These are phyloP conservation scores for Odontesthes bonariensis DNA, from an alignment of 2,113 vertebrate species.

Conservation along the genomic window DNA sequence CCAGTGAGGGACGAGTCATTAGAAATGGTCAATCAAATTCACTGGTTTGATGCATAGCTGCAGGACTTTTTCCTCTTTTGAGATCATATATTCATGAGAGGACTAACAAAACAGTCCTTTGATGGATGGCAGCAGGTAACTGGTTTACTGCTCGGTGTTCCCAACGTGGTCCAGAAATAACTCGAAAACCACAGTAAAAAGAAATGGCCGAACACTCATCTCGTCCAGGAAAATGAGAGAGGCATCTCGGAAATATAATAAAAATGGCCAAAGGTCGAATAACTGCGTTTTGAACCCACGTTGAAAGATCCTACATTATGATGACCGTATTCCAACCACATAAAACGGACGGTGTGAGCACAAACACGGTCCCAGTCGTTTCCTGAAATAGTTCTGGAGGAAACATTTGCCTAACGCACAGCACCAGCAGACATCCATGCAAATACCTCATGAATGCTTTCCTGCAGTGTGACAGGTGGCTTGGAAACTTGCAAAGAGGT, in stretches of 20 bases:
- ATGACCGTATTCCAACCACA: slow-evolving; percentile 2
- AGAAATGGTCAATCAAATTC: slow-evolving; percentile 27
- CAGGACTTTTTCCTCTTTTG: not conserved
- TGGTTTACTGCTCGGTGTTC: not conserved
- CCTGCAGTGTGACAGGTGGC: slow-evolving; percentile 30
- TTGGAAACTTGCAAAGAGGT: slow-evolving; percentile 35
- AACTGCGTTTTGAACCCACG: not conserved
- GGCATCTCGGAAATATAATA: not conserved
- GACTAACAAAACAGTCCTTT: not conserved
- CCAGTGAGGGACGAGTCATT: slow-evolving; percentile 13
- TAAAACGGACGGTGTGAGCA: not conserved
- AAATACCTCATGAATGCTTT: slow-evolving; percentile 60
- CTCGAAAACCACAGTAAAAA: not conserved
- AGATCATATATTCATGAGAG: not conserved
- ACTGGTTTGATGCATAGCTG: not conserved
- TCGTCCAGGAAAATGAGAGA: not conserved
- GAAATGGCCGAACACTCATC: not conserved
- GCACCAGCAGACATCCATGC: slow-evolving; percentile 43
- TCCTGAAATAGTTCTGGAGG: slow-evolving; percentile 42
- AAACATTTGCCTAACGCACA: slow-evolving; percentile 57
- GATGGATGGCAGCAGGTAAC: not conserved
- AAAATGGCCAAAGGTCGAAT: not conserved
- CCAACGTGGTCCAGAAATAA: not conserved
- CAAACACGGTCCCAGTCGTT: not conserved
- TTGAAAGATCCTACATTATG: not conserved